These are phyloP conservation scores for Diadumene lineata DNA, from an alignment of 92 coral and sea anemone species.

Conservation along the genomic window DNA sequence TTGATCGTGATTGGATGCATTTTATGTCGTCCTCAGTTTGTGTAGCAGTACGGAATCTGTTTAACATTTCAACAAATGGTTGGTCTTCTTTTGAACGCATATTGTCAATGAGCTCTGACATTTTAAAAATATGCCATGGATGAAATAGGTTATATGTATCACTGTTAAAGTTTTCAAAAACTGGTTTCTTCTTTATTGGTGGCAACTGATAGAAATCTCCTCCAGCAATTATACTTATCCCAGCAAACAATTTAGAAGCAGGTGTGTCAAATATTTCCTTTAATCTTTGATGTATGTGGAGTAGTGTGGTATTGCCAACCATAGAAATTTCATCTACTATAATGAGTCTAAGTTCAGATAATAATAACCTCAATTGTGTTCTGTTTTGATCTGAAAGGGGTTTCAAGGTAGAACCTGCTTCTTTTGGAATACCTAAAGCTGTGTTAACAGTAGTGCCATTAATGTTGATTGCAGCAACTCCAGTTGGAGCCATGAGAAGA, in stretches of 20 bases:
- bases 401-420: conserved; percentile 45
- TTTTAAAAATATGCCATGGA: background rate
- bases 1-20: conserved; percentile 46
- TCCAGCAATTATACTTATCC: background rate
- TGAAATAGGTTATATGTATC: background rate
- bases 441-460: conserved; percentile 41
- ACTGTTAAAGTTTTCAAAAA: conserved; percentile 54
- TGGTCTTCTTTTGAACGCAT: conserved; percentile 57
- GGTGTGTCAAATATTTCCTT: conserved; percentile 18
- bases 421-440: conserved; percentile 14
- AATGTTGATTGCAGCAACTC: conserved; percentile 37
- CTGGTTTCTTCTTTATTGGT: conserved; percentile 12
- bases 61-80: conserved; percentile 65
- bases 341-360: background rate
- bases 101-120: background rate
- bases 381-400: conserved; percentile 52
- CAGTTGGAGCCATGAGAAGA: conserved; percentile 46
- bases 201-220: background rate
- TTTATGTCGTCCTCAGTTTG: conserved; percentile 61
- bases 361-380: background rate
- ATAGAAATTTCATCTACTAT: background rate
- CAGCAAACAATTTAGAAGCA: background rate
- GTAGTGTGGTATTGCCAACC: conserved; percentile 55
- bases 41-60: conserved; percentile 55
- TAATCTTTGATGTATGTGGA: conserved; percentile 55